phyloP scores from a whole-genome alignment of 2,888 invertebrate genomes.

The Slavum lentiscoides region DNA sequence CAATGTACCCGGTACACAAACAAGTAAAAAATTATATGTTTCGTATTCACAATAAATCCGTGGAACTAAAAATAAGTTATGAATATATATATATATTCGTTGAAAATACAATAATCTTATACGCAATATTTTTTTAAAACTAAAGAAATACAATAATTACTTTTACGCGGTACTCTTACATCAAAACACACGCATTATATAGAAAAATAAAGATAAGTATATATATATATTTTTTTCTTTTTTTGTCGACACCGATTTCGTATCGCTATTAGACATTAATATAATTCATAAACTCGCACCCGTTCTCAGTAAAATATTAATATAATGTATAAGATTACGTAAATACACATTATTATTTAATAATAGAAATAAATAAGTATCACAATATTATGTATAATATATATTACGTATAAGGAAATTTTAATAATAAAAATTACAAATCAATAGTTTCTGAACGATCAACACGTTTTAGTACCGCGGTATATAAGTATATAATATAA shows the following conservation, averaged over 20 bases:
- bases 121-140: background rate
- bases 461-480: background rate
- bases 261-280: background rate
- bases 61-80: background rate
- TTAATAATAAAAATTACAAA: background rate
- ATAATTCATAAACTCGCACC: background rate
- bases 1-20: background rate
- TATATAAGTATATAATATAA: no score
- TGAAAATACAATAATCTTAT: background rate
- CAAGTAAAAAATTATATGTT: background rate
- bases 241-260: background rate
- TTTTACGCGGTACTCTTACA: background rate
- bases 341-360: background rate
- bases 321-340: background rate
- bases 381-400: background rate
- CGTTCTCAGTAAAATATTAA: no score
- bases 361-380: conserved; percentile 8
- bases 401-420: background rate
- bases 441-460: background rate
- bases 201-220: background rate
- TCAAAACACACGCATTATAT: background rate
- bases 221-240: background rate
- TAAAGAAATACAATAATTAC: background rate
- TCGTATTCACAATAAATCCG: background rate
- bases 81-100: background rate